Percentiles rank a stretch among this genome's conserved stretches.
Conservation (phyloP, 2,888 invertebrate genomes). For the Cantharis rufa region DNA sequence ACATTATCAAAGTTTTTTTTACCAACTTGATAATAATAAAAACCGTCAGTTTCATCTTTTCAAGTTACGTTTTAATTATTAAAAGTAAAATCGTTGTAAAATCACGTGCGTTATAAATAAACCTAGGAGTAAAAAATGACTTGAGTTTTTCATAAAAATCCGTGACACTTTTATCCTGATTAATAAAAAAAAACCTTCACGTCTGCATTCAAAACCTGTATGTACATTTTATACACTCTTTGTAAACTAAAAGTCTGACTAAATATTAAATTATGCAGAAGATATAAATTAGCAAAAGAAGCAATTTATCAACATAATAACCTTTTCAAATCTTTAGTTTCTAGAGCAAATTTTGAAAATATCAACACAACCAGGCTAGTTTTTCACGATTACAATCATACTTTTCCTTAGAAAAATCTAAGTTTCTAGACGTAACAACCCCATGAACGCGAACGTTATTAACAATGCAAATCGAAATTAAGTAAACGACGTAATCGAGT, state of each 20-base stretch:
- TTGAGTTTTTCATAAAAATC: neutral
- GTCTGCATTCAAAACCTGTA: neutral
- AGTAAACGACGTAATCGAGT: neutral
- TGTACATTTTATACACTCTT: neutral
- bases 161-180: neutral
- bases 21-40: neutral
- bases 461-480: neutral
- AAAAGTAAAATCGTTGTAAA: neutral
- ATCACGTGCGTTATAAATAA: neutral
- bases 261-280: neutral
- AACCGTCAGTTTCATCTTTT: neutral
- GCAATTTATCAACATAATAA: neutral
- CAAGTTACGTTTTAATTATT: neutral
- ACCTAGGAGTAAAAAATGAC: neutral
- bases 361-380: neutral
- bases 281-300: neutral
- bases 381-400: neutral
- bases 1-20: neutral
- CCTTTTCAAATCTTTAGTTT: neutral
- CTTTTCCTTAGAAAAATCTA: neutral
- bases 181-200: neutral
- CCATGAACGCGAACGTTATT: neutral
- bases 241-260: neutral
- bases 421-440: neutral
- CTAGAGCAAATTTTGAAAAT: neutral